These are phyloP conservation scores for Cerceris rybyensis DNA, from an alignment of 2,888 invertebrate species.

Conservation along the genomic window DNA sequence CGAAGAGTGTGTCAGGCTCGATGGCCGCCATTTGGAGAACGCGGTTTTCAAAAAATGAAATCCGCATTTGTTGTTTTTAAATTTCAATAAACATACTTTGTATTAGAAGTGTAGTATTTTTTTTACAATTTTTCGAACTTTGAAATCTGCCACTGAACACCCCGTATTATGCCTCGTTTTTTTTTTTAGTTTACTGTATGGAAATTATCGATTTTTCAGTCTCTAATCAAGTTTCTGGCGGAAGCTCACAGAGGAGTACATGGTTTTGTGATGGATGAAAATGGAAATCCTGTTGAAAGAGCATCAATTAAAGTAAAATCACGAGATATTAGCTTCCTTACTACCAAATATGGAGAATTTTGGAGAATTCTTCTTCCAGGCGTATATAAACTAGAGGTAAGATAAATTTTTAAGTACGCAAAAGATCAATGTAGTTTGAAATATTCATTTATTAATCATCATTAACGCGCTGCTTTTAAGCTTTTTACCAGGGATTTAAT, in stretches of 20 bases:
- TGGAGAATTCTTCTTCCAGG: conserved; percentile 96
- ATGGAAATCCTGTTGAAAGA: conserved; percentile 90
- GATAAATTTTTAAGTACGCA: not conserved
- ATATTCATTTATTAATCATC: not conserved
- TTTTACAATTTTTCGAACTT: no score
- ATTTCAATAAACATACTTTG: no score
- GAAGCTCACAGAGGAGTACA: conserved; percentile 95
- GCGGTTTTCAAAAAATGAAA: no score
- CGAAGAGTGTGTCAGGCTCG: no score
- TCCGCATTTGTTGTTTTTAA: no score
- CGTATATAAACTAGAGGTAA: conserved; percentile 91
- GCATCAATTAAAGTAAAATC: conserved; percentile 91
- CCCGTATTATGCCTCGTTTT: no score
- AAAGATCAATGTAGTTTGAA: not conserved
- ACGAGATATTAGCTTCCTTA: conserved; percentile 92
- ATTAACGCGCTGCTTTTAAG: not conserved
- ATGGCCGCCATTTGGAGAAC: no score
- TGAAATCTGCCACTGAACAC: no score
- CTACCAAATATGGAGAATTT: conserved; percentile 96
- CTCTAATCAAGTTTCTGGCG: conserved; percentile 91
- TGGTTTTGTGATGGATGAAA: conserved; percentile 91
- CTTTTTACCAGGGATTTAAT: no score
- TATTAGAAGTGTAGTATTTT: no score
- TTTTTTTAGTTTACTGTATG: not conserved
- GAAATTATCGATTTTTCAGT: conserved; percentile 82